Evolutionary conservation across 2,797 vertebrate species (phyloP).

Genomic region (Anisognathus igniventris): DNA sequence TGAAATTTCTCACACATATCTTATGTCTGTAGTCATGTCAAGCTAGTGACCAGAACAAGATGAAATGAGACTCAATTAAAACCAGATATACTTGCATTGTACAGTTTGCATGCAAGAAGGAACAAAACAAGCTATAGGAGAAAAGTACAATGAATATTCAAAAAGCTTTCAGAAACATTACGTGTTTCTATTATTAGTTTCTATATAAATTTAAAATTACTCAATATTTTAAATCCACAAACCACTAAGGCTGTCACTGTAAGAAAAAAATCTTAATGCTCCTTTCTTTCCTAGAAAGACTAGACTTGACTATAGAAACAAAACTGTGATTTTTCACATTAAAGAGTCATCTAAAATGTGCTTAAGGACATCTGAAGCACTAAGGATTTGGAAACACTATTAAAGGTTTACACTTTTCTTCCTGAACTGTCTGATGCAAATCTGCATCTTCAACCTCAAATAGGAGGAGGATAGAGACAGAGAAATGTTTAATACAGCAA

Average conservation of each 20-base stretch:
- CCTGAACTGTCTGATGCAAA: not conserved
- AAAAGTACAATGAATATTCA: not conserved
- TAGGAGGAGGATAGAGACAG: rapidly evolving
- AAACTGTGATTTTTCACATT: not conserved
- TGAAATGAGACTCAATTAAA: not conserved
- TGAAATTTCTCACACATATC: not conserved
- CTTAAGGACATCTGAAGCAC: not conserved
- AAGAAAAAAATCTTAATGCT: not conserved
- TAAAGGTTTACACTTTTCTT: not conserved
- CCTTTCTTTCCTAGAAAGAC: not conserved
- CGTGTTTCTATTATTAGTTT: not conserved
- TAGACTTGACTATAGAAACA: not conserved
- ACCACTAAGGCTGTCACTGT: not conserved
- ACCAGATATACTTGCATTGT: not conserved
- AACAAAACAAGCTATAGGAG: not conserved
- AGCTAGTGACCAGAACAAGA: not conserved
- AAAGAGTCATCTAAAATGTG: not conserved
- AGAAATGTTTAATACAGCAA: not conserved
- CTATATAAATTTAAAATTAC: not conserved
- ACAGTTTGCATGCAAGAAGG: not conserved
- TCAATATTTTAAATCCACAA: not conserved
- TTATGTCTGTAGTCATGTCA: not conserved
- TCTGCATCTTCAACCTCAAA: not conserved
- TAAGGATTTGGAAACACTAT: not conserved
- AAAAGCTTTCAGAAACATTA: not conserved